A percentile compares a stretch with the other conserved stretches of the same genome.
Conservation (phyloP, 2,797 vertebrate species). For the Pseudochaenichthys georgianus region DNA sequence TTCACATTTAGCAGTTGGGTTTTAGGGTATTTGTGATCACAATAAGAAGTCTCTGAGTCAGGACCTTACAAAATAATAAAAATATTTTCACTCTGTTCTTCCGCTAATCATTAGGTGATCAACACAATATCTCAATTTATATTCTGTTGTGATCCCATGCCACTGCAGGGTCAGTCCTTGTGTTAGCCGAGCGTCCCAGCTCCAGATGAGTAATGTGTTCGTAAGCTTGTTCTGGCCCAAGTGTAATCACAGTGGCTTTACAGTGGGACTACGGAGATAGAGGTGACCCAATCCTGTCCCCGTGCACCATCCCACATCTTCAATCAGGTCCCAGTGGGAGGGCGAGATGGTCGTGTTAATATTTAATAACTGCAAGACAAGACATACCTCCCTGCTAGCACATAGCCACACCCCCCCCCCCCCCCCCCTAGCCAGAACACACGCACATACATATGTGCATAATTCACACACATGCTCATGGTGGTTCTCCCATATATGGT, state of each 20-base stretch:
- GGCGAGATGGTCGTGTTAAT: slow-evolving; percentile 74
- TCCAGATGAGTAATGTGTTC: slow-evolving; percentile 60
- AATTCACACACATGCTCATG: slow-evolving; percentile 10
- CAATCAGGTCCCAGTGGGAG: slow-evolving; percentile 68
- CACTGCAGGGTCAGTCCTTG: slow-evolving; percentile 32
- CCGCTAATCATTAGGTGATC: slow-evolving; percentile 17
- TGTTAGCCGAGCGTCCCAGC: slow-evolving; percentile 16
- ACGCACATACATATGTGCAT: not conserved
- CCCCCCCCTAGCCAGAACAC: slow-evolving; percentile 2
- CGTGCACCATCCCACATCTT: slow-evolving; percentile 56
- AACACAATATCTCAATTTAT: slow-evolving; percentile 3
- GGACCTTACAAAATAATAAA: not conserved
- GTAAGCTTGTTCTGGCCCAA: slow-evolving; percentile 41
- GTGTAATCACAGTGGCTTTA: slow-evolving; percentile 68
- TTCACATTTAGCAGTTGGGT: slow-evolving; percentile 25
- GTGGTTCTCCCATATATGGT: not conserved
- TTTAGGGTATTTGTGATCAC: slow-evolving; percentile 18
- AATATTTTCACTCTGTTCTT: not conserved
- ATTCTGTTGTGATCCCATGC: slow-evolving; percentile 29
- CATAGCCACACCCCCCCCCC: slow-evolving; percentile 15
- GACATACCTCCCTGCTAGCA: slow-evolving; percentile 53
- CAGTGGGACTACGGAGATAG: slow-evolving; percentile 58
- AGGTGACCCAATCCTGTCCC: slow-evolving; percentile 74
- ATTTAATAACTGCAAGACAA: slow-evolving; percentile 79
- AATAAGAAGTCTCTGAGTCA: not conserved